These are phyloP conservation scores for Rallus limicola DNA, from an alignment of 2,113 vertebrate species.

Conservation along the genomic window DNA sequence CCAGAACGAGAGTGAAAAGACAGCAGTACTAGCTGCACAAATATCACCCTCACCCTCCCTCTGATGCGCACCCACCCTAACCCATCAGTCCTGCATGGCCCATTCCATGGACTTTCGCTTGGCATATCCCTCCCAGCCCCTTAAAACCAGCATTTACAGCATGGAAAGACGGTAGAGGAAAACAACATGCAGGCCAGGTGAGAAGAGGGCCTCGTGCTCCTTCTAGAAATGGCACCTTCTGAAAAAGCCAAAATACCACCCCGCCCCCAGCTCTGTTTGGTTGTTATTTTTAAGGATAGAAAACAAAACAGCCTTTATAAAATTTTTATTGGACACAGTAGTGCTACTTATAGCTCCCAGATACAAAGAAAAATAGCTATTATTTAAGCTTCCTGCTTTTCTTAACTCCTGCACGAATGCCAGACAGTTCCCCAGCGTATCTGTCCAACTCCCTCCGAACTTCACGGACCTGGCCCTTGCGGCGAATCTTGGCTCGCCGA, in stretches of 20 bases:
- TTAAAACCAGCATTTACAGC: too few relatives aligned
- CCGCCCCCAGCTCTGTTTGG: too few relatives aligned
- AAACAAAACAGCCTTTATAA: rapidly evolving
- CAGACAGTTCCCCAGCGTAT: slow-evolving; percentile 89
- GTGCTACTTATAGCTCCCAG: background rate
- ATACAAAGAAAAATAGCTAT: background rate
- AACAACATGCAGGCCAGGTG: rapidly evolving
- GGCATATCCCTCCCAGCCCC: background rate
- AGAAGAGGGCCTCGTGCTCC: background rate
- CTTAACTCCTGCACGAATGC: slow-evolving; percentile 95
- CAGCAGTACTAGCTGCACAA: background rate
- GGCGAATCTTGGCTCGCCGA: slow-evolving; percentile 89
- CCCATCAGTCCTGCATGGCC: rapidly evolving
- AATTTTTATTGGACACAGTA: slow-evolving; percentile 2
- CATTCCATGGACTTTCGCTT: rapidly evolving
- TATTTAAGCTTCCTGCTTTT: slow-evolving; percentile 92
- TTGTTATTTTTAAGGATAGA: background rate
- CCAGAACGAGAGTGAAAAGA: background rate
- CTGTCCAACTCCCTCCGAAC: slow-evolving; percentile 83
- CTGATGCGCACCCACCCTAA: background rate
- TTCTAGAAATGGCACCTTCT: background rate
- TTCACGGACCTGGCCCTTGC: slow-evolving; percentile 92
- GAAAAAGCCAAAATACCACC: background rate
- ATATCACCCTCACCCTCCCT: background rate
- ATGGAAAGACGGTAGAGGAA: rapidly evolving